These are phyloP conservation scores for Cebus imitator DNA, from an alignment of 2,113 vertebrate genomes.

Conservation along the genomic window DNA sequence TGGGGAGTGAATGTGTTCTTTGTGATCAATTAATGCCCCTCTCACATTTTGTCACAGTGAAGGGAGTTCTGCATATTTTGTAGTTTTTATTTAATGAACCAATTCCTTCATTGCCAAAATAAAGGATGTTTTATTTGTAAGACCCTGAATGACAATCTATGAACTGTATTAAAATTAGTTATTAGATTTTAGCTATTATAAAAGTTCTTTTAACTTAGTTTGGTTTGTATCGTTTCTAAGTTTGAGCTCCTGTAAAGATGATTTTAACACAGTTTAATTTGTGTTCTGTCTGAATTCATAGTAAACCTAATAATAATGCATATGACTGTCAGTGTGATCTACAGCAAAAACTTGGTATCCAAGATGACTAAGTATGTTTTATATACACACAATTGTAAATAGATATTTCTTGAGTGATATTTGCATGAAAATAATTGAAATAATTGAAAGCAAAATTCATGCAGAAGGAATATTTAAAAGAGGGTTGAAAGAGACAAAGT, in stretches of 20 bases:
- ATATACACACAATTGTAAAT: rapidly evolving
- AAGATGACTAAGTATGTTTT: rapidly evolving
- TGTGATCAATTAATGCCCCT: neutral
- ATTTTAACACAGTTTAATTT: rapidly evolving
- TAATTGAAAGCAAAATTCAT: neutral
- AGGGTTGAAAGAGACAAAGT: rapidly evolving
- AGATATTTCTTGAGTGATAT: neutral
- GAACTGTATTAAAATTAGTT: neutral
- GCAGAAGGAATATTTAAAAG: neutral
- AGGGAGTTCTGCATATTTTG: no score
- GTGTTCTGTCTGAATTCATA: rapidly evolving
- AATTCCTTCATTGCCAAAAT: rapidly evolving
- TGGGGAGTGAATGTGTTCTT: no score
- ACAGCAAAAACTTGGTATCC: rapidly evolving
- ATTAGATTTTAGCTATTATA: no score
- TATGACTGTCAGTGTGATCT: rapidly evolving
- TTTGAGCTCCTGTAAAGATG: neutral
- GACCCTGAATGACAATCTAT: no score
- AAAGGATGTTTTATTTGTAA: rapidly evolving
- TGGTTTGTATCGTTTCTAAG: neutral
- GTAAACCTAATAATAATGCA: rapidly evolving
- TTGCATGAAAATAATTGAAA: neutral
- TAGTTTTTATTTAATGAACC: neutral
- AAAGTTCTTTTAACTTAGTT: no score
- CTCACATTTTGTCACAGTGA: rapidly evolving